Evolutionary conservation across 2,113 vertebrate species (phyloP).

Genomic region (Amphiprion ocellaris): DNA sequence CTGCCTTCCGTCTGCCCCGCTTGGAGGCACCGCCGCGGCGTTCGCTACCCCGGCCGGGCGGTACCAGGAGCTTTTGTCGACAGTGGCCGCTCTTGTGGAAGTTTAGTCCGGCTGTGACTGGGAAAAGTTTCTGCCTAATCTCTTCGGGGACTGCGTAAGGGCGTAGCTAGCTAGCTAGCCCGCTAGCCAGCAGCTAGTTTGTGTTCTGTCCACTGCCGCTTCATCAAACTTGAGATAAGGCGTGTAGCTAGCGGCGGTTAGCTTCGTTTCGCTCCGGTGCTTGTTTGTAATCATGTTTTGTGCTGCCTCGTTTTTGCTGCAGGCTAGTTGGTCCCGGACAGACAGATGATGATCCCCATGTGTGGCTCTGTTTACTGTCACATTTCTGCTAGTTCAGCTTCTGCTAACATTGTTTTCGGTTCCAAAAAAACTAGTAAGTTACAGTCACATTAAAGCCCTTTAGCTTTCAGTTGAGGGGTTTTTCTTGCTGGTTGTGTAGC

Average conservation of each 20-base stretch:
- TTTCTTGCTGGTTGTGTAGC: neutral
- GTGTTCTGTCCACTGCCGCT: conserved; percentile 28
- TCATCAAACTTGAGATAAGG: conserved; percentile 8
- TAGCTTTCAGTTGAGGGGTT: neutral
- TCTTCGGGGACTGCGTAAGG: conserved; percentile 85
- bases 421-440: neutral
- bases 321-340: conserved; percentile 35
- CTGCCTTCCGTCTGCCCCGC: neutral
- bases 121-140: conserved; percentile 86
- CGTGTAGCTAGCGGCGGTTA: neutral
- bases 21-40: neutral
- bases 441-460: no score
- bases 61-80: conserved; percentile 11
- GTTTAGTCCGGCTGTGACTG: conserved; percentile 79
- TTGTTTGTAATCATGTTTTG: neutral
- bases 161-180: conserved; percentile 84
- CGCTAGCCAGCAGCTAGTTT: conserved; percentile 75
- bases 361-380: conserved; percentile 67
- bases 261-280: neutral
- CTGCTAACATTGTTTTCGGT: conserved; percentile 20
- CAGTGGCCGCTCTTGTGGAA: conserved; percentile 55
- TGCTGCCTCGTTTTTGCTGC: conserved; percentile 18
- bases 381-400: conserved; percentile 19
- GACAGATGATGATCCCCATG: conserved; percentile 50
- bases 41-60: neutral